phyloP scores from a whole-genome alignment of 2,888 invertebrate genomes.

The Phortica okadai region DNA sequence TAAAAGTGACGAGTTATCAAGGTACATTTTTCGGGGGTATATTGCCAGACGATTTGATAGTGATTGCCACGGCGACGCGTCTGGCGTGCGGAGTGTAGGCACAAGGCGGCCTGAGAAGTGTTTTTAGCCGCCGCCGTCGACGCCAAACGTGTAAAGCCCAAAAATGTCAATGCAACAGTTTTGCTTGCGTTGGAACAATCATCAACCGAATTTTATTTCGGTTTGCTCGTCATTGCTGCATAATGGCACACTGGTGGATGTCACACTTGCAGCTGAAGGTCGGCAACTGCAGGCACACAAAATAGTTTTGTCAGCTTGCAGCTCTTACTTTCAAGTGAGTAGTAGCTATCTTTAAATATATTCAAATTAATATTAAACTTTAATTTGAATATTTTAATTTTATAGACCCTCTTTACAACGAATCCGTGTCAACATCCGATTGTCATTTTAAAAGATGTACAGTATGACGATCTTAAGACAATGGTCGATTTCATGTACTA shows the following conservation, averaged over 20 bases:
- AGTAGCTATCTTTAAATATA: not conserved
- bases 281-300: slow-evolving; percentile 92
- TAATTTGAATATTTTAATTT: slow-evolving; percentile 48
- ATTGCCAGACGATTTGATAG: slow-evolving; percentile 53
- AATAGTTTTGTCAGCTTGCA: slow-evolving; percentile 92
- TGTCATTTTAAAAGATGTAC: slow-evolving; percentile 92
- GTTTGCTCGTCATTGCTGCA: slow-evolving; percentile 90
- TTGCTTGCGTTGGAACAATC: slow-evolving; percentile 93
- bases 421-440: slow-evolving; percentile 94
- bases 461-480: slow-evolving; percentile 88
- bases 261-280: slow-evolving; percentile 93
- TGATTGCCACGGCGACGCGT: slow-evolving; percentile 11
- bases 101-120: slow-evolving; percentile 35
- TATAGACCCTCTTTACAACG: slow-evolving; percentile 87
- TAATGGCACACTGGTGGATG: slow-evolving; percentile 91
- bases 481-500: slow-evolving; percentile 96
- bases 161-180: slow-evolving; percentile 86
- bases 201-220: slow-evolving; percentile 94
- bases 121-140: slow-evolving; percentile 26
- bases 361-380: slow-evolving; percentile 25
- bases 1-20: slow-evolving; percentile 29
- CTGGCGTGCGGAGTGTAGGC: slow-evolving; percentile 12
- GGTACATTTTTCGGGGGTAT: not conserved
- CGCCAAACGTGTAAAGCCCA: slow-evolving; percentile 26
- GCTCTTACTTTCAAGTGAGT: slow-evolving; percentile 92